Evolutionary conservation across 2,888 invertebrate genomes (phyloP), one percentile per base, ranked within the genome.

Genomic region (Pocota personata): DNA sequence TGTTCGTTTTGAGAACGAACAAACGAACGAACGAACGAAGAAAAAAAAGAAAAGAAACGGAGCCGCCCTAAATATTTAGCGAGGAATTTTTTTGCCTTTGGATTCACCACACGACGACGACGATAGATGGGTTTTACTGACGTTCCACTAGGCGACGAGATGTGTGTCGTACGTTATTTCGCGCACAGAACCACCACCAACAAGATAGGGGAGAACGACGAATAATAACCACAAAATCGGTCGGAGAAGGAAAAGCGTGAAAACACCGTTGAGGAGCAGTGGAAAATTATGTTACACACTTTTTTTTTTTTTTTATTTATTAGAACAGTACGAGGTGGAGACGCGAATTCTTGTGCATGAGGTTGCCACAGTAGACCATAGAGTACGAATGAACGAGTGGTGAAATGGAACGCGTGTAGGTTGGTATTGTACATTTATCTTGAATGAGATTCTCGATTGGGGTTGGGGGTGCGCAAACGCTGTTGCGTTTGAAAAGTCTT

Each of bases 391-490:
- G 76, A 80, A 43, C 64, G 60, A 77, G 76, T 82, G 80, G 80
- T 77, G 80, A 82, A 86, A 57, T 86, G 86, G 67, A 86, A 82
- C 64, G 58, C 69, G 76, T 80, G 76, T 77, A 76, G 72, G 80
- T 48, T 72, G 66, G 12, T 24, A 62, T 75, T 69, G 76, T 67
- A 50, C 58, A n/a, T 50, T 46, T 72, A 67, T 46, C 52, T 72
- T 76, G 76, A 73, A 78, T 73, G 78, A 35, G 60, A 55, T n/a
- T 48, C 46, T 72, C 35, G 19, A 10, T 67, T 46, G 66, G 80
- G 86, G 76, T 77, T 86, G 86, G 86, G 86, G 86, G 86, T 86
- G 86, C 86, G 86, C 86, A 86, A 80, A 77, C 86, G 80, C 86
- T 86, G 66, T 86, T 77, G 76, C 60, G 52, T 66, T 67, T 10